These are phyloP conservation scores for Isotomurus palustris DNA, from an alignment of 2,888 invertebrate species.

Conservation along the genomic window DNA sequence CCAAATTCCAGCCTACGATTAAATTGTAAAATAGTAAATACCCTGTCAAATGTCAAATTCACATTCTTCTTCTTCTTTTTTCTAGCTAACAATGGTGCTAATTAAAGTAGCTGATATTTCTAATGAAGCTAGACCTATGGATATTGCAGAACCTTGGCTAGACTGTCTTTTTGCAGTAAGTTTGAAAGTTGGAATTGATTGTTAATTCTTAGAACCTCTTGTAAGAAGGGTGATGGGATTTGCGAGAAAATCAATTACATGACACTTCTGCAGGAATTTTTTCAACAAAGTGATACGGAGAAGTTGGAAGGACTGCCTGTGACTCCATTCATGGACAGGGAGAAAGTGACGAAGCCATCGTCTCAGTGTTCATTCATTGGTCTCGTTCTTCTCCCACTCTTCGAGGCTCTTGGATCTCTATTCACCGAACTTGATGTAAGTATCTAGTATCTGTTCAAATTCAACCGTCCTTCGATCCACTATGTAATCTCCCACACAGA, in stretches of 20 bases:
- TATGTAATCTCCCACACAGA: no score
- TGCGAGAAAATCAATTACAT: background rate
- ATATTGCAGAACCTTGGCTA: conserved; percentile 77
- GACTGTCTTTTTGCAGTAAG: conserved; percentile 64
- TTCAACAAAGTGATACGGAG: conserved; percentile 74
- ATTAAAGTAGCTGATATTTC: conserved; percentile 81
- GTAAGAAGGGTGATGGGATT: background rate
- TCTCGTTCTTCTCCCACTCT: conserved; percentile 70
- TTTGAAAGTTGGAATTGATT: background rate
- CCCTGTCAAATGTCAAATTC: background rate
- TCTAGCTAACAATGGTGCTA: conserved; percentile 68
- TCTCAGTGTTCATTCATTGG: conserved; percentile 81
- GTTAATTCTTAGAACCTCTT: background rate
- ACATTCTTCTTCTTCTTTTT: conserved; percentile 15
- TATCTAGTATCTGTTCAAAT: no score
- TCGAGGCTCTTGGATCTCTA: conserved; percentile 70
- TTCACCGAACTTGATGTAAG: conserved; percentile 66
- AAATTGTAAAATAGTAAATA: background rate
- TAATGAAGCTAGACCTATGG: conserved; percentile 75
- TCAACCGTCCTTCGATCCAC: no score
- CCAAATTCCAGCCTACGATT: background rate
- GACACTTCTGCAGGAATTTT: conserved; percentile 63
- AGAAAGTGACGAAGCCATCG: conserved; percentile 76
- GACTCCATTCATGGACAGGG: conserved; percentile 80
- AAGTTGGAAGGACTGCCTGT: conserved; percentile 76